Percentiles rank a stretch among this genome's conserved stretches.
Conservation (phyloP, 2,888 invertebrate species). For the Punctoribates punctum region DNA sequence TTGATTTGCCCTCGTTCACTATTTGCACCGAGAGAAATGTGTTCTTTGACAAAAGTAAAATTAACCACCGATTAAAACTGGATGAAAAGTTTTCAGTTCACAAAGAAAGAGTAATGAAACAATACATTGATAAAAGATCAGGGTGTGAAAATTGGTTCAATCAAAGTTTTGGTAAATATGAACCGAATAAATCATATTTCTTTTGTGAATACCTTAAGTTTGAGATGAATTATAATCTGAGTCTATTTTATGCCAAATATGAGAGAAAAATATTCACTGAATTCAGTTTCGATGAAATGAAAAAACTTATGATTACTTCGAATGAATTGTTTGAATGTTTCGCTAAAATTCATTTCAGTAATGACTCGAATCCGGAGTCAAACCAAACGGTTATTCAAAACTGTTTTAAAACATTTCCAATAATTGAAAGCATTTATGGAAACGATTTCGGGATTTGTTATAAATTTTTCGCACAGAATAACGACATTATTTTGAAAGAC, state of each 20-base stretch:
- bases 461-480: neutral
- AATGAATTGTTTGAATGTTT: neutral
- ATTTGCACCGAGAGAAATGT: neutral
- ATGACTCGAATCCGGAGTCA: neutral
- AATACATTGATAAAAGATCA: neutral
- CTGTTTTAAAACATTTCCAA: neutral
- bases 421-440: neutral
- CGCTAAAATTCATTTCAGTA: neutral
- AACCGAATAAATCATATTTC: no score
- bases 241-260: neutral
- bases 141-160: no score
- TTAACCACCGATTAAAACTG: neutral
- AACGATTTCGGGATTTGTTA: neutral
- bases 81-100: neutral
- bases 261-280: neutral
- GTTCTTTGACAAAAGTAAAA: neutral
- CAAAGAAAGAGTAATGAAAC: neutral
- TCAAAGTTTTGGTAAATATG: no score
- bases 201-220: neutral
- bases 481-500: neutral
- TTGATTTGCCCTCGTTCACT: neutral
- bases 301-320: neutral
- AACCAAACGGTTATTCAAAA: neutral
- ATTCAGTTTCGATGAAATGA: neutral
- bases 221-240: neutral